Evolutionary conservation across 1,140 invertebrate species (phyloP).

Genomic region (Asbolus verrucosus): DNA sequence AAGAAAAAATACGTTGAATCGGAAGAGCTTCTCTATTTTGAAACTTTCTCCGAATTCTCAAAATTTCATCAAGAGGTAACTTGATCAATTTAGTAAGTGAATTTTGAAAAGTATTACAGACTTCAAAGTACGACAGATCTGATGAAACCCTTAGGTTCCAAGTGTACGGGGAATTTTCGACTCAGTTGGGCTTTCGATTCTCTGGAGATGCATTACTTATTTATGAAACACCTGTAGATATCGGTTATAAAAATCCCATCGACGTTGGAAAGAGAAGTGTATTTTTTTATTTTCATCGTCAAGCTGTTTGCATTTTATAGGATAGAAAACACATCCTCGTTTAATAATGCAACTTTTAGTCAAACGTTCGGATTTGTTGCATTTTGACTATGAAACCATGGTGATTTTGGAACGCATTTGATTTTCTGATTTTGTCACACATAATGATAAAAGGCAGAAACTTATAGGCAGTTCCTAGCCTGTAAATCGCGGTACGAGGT

Average conservation of each 20-base stretch:
- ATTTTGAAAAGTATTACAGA: slow-evolving; percentile 23
- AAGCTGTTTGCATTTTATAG: too few species aligned
- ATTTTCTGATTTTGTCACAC: too few species aligned
- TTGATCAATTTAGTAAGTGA: slow-evolving; percentile 25
- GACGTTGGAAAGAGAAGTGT: not conserved
- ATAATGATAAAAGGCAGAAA: too few species aligned
- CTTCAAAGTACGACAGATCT: slow-evolving; percentile 13
- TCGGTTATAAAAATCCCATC: slow-evolving; percentile 1
- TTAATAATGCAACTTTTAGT: too few species aligned
- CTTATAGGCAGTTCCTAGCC: too few species aligned
- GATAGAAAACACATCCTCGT: too few species aligned
- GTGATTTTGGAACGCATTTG: too few species aligned
- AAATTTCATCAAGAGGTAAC: not conserved
- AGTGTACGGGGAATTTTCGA: slow-evolving; percentile 24
- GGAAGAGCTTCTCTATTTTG: not conserved
- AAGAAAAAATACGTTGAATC: too few species aligned
- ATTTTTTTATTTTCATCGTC: slow-evolving; percentile 21
- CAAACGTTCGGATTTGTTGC: too few species aligned
- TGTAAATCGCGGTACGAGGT: too few species aligned
- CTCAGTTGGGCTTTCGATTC: slow-evolving; percentile 27
- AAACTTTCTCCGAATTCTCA: not conserved
- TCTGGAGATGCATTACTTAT: slow-evolving; percentile 28
- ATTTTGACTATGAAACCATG: too few species aligned
- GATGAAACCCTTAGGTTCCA: slow-evolving; percentile 20
- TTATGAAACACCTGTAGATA: slow-evolving; percentile 34